Base-by-base conservation (phyloP, 2,888 invertebrate species). In the Octonoba sinensis region DNA sequence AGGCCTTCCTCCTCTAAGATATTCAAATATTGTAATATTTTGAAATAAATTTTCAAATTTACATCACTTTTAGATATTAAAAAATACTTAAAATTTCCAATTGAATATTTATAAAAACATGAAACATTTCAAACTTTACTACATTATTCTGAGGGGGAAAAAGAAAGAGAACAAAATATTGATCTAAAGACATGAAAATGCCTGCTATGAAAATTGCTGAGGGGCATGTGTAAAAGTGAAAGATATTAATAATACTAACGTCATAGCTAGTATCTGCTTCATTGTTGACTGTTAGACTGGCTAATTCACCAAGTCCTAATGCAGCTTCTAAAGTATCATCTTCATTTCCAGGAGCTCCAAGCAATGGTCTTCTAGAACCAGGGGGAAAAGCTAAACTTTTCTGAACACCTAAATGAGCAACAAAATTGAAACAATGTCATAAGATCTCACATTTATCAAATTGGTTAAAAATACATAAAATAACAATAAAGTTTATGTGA, bases 241-340 rank as follows among this genome's bases (percentile, higher is more conserved):
- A 36, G 6, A 36, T 11, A 36, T 8, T 11, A 36, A 36, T 36
- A 36, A 36, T 36, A 36, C 67, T 90, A 87, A 95, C 94, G 89
- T 94, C 93, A 89, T 95, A 96, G 86, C 94, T 93, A 76, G 94
- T 93, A 89, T 98, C 97, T 20, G 97, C 95, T 90, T 98, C 98
- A 91, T 98, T 98, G 90, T 94, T 96, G 86, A 98, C 97, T 76
- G 97, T 97, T 85, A 99, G 92, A 90, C 96, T 96, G 62, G 97
- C 98, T 88, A 99, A 91, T 90, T 99, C 98, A 67, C 98, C 98
- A 83, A 98, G 86, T 98, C 92, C 89, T 97, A 93, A 90, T 96
- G 95, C 89, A 99, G 93, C 90, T 98, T 98, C 88, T 97, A 96
- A 87, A 98, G 91, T 91, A 84, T 97, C 97, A 90, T 97, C 97